These are phyloP conservation scores for Dinoponera quadriceps DNA, from an alignment of 1,140 invertebrate genomes.

Conservation along the genomic window DNA sequence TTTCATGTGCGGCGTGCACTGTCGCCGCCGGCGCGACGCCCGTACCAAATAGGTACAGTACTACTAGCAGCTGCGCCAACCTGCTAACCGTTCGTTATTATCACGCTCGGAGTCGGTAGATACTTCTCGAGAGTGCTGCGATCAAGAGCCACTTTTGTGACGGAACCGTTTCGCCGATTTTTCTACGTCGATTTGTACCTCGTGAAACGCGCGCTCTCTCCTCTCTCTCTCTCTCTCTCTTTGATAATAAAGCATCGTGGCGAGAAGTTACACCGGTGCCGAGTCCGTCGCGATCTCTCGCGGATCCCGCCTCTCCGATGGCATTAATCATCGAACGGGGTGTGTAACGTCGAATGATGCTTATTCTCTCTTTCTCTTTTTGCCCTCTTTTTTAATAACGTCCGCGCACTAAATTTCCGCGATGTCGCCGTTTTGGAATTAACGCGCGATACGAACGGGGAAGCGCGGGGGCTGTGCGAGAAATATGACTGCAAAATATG, in stretches of 20 bases:
- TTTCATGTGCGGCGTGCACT: slow-evolving; percentile 65
- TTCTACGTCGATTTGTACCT: slow-evolving; percentile 32
- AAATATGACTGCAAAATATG: slow-evolving; percentile 60
- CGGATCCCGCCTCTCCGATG: not conserved
- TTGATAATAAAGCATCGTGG: slow-evolving; percentile 1
- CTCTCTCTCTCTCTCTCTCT: not conserved
- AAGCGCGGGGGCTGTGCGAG: slow-evolving; percentile 21
- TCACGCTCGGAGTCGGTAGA: slow-evolving; percentile 69
- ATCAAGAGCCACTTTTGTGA: slow-evolving; percentile 67
- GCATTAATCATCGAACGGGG: not conserved
- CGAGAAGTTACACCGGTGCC: not conserved
- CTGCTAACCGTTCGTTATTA: slow-evolving; percentile 71
- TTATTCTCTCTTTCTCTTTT: not conserved
- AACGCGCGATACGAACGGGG: slow-evolving; percentile 20
- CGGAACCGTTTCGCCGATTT: slow-evolving; percentile 28
- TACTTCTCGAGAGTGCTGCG: slow-evolving; percentile 63
- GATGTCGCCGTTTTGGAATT: slow-evolving; percentile 10
- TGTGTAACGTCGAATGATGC: slow-evolving; percentile 3
- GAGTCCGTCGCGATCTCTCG: not conserved
- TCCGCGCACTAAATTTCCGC: not conserved
- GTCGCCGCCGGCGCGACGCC: slow-evolving; percentile 27
- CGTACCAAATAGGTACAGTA: slow-evolving; percentile 59
- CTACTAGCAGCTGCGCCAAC: slow-evolving; percentile 70
- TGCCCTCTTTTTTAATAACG: too few relatives aligned
- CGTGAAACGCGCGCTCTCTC: not conserved